A percentile compares a stretch with the other conserved stretches of the same genome.
Conservation (phyloP, 2,888 invertebrate species). For the Synergus gifuensis region DNA sequence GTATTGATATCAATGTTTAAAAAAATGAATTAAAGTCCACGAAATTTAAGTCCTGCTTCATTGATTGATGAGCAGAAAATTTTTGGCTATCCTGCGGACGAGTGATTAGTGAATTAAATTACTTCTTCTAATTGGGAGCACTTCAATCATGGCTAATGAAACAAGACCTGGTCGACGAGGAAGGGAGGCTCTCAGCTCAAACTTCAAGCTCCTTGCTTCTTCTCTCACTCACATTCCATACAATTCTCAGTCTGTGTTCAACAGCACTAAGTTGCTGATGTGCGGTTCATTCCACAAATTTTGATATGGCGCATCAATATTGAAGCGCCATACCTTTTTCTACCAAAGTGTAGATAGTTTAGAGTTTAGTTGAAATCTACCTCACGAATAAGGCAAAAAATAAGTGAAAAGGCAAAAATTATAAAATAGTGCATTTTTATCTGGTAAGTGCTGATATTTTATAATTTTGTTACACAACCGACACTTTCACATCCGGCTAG, state of each 20-base stretch:
- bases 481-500: constrained; percentile 8
- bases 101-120: neutral
- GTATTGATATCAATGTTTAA: neutral
- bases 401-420: neutral
- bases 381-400: neutral
- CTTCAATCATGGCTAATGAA: neutral
- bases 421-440: neutral
- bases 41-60: neutral
- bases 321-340: neutral
- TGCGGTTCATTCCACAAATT: neutral
- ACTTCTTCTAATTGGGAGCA: neutral
- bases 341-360: neutral
- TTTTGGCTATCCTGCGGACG: neutral
- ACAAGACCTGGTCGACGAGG: neutral
- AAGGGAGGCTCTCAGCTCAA: neutral
- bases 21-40: neutral
- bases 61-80: neutral
- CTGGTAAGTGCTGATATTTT: neutral
- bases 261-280: neutral
- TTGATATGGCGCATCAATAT: constrained; percentile 4
- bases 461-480: neutral
- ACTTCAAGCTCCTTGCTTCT: neutral
- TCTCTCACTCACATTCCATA: neutral
- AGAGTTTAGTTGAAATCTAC: neutral
- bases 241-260: neutral